Evolutionary conservation across 1,140 invertebrate species (phyloP).

Genomic region (Aphaenogaster rudis): DNA sequence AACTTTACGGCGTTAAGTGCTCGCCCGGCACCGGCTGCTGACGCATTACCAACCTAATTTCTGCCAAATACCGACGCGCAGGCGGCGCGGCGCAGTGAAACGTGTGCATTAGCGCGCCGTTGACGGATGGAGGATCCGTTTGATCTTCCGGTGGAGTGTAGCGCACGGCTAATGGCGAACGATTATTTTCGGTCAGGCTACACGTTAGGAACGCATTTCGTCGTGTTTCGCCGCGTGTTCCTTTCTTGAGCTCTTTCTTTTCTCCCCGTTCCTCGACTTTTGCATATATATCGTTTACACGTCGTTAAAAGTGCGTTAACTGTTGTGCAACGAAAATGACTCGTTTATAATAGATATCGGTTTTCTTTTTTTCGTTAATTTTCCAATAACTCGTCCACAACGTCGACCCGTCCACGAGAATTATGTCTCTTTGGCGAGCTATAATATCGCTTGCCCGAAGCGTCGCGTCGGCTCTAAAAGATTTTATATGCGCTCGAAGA

Average conservation of each 20-base stretch:
- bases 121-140: constrained; percentile 40
- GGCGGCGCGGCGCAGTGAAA: constrained; percentile 67
- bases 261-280: not conserved
- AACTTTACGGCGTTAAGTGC: constrained; percentile 84
- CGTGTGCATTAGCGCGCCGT: constrained; percentile 65
- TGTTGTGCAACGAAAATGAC: not conserved
- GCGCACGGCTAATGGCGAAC: constrained; percentile 49
- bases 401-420: not conserved
- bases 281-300: not conserved
- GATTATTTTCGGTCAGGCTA: constrained; percentile 58
- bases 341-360: not conserved
- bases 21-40: constrained; percentile 75
- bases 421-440: not conserved
- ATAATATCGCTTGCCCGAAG: constrained; percentile 6
- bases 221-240: not conserved
- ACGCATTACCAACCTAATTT: constrained; percentile 84
- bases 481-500: constrained; percentile 15
- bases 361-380: not conserved
- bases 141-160: constrained; percentile 41
- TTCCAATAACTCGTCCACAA: not conserved
- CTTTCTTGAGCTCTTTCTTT: not conserved
- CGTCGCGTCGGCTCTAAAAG: not conserved
- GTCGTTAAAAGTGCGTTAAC: not conserved
- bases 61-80: constrained; percentile 70
- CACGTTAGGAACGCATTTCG: constrained; percentile 29